phyloP scores from a whole-genome alignment of 2,113 vertebrate genomes.

The Neomonachus schauinslandi region DNA sequence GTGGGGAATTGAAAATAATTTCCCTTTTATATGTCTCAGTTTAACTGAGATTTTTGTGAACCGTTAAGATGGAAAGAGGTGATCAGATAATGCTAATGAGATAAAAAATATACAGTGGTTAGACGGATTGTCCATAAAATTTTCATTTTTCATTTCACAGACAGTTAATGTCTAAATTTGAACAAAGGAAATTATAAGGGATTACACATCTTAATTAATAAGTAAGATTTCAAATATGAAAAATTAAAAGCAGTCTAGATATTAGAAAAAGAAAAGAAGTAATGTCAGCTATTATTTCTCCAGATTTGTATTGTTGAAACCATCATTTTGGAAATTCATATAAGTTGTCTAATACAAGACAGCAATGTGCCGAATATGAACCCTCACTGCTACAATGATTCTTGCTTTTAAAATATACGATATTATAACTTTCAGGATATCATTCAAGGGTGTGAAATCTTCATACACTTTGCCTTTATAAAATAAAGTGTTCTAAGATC shows the following conservation, averaged over 20 bases:
- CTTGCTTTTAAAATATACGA: conserved; percentile 86
- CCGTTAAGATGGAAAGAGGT: conserved; percentile 1
- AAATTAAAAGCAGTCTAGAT: conserved; percentile 30
- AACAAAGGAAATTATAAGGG: conserved; percentile 33
- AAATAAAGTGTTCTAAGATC: conserved; percentile 94
- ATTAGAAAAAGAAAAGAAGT: conserved; percentile 73
- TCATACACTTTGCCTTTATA: conserved; percentile 88
- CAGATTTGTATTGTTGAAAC: conserved; percentile 87
- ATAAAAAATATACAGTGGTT: neutral
- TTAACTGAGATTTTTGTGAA: conserved; percentile 21
- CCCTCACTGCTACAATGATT: conserved; percentile 86
- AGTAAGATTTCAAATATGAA: conserved; percentile 66
- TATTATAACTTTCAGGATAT: conserved; percentile 87
- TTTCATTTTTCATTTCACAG: conserved; percentile 47
- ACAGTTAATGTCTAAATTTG: conserved; percentile 24
- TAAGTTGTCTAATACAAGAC: conserved; percentile 84
- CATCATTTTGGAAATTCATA: conserved; percentile 86
- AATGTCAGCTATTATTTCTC: conserved; percentile 84
- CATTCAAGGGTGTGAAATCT: conserved; percentile 88
- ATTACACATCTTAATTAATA: conserved; percentile 61
- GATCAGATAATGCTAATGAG: neutral
- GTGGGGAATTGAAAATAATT: conserved; percentile 33
- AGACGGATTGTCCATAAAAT: neutral
- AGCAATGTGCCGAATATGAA: conserved; percentile 87
- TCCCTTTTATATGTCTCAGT: neutral